A percentile compares a stretch with the other conserved stretches of the same genome.
These are phyloP conservation scores for Noturus placidus DNA, from an alignment of 2,113 vertebrate genomes.

Conservation along the genomic window DNA sequence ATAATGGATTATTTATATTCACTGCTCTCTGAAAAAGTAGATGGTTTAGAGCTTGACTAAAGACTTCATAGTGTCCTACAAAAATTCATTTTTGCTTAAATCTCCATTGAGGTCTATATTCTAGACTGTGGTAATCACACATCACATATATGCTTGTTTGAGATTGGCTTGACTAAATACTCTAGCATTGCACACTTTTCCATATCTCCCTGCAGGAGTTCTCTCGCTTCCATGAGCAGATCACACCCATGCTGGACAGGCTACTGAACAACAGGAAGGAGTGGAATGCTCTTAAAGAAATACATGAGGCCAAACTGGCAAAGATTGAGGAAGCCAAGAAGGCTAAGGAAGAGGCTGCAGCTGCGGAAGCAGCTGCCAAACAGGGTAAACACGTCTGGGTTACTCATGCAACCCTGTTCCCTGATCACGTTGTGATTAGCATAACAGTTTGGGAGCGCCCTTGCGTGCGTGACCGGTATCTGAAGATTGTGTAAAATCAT, in stretches of 20 bases:
- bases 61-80: background rate
- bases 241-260: slow-evolving; percentile 78
- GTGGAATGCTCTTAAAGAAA: slow-evolving; percentile 78
- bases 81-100: background rate
- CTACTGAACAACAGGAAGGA: slow-evolving; percentile 81
- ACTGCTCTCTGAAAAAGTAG: background rate
- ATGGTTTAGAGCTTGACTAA: background rate
- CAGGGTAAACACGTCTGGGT: too few species aligned
- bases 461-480: too few species aligned
- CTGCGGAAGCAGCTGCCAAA: slow-evolving; percentile 37
- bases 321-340: slow-evolving; percentile 68
- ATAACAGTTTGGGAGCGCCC: too few species aligned
- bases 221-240: slow-evolving; percentile 77
- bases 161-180: background rate
- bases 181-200: background rate
- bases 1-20: background rate
- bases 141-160: background rate
- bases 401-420: too few species aligned
- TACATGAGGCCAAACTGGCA: slow-evolving; percentile 74
- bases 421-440: too few species aligned
- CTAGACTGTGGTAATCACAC: background rate
- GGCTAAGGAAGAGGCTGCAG: slow-evolving; percentile 65
- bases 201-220: slow-evolving; percentile 71
- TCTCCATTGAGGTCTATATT: background rate
- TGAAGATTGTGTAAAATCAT: too few species aligned